Evolutionary conservation across 92 coral and sea anemone genomes (phyloP), one percentile per base, ranked within the genome.

Genomic region (Porites cylindrica): DNA sequence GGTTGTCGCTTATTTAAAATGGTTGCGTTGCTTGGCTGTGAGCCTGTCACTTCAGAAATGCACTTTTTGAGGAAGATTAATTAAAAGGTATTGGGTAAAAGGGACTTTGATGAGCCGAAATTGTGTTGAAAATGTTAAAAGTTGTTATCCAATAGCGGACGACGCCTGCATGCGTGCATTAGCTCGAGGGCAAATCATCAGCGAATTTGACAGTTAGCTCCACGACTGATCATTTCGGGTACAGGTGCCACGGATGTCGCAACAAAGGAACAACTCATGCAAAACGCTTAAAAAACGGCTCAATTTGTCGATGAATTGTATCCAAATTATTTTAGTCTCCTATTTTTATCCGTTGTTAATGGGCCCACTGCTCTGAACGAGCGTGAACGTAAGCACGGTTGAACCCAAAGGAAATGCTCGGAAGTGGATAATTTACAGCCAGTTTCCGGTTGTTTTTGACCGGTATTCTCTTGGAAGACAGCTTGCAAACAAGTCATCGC

Each of bases 111-210:
- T 61, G 87, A 83, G 26, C 21, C 61, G 20, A 83, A 83, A 73
- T 54, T 81, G 72, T 59, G 20, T 52, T 81, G 66, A 69, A 81
- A 47, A 68, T 53, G 52, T 75, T 51, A 53, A 47, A 1, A 26
- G 71, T 73, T 83, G 87, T 43, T 61, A 74, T 29, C 72, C 78
- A 43, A 64, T 66, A 38, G 80, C 47, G 51, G n/a, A 51, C 73
- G n/a, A 24, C 73, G 72, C 63, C 67, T 75, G 87, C 69, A 53
- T 75, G 47, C 6, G 29, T 8, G 17, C 3, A 19, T 26, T 51
- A 60, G 64, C 87, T 66, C 77, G 80, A 63, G 87, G 87, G 87
- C 87, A 74, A 73, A 83, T 83, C 80, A 83, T 83, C 87, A 73
- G 24, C 26, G 72, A 71, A 59, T 38, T 13, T 73, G 87, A 83